A percentile compares a stretch with the other conserved stretches of the same genome.
These are phyloP conservation scores for Andrena praecox DNA, from an alignment of 2,888 invertebrate genomes.

Conservation along the genomic window DNA sequence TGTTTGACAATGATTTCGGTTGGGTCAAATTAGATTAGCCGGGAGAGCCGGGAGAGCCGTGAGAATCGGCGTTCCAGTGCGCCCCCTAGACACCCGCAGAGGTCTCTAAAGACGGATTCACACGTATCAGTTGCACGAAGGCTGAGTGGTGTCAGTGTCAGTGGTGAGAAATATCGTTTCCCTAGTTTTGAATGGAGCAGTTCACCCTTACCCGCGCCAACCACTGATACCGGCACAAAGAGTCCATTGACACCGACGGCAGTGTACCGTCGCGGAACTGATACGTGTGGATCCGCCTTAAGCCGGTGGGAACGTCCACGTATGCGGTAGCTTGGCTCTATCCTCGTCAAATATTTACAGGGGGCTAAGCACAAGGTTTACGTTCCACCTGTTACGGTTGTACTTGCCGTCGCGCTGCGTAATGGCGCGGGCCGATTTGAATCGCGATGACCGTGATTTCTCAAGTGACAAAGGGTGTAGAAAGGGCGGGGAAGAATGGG, in stretches of 20 bases:
- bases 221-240: too few species aligned
- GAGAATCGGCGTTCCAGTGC: constrained; percentile 41
- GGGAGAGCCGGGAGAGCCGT: constrained; percentile 12
- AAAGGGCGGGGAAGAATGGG: background rate
- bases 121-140: too few species aligned
- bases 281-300: background rate
- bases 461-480: background rate
- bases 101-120: background rate
- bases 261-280: too few species aligned
- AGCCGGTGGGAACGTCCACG: constrained; percentile 15
- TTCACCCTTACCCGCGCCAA: too few species aligned
- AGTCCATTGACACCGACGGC: too few species aligned
- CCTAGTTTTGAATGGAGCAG: too few species aligned
- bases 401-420: background rate
- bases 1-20: constrained; percentile 69
- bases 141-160: too few species aligned
- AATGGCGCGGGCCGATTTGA: constrained; percentile 35
- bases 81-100: background rate
- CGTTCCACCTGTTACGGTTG: constrained; percentile 68
- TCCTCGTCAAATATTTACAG: constrained; percentile 67
- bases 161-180: too few species aligned
- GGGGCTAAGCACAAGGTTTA: constrained; percentile 63
- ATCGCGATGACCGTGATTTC: background rate
- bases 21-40: constrained; percentile 60
- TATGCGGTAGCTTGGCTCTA: constrained; percentile 12